Evolutionary conservation across 1,140 invertebrate species (phyloP).

Genomic region (Agrypnia vestita): DNA sequence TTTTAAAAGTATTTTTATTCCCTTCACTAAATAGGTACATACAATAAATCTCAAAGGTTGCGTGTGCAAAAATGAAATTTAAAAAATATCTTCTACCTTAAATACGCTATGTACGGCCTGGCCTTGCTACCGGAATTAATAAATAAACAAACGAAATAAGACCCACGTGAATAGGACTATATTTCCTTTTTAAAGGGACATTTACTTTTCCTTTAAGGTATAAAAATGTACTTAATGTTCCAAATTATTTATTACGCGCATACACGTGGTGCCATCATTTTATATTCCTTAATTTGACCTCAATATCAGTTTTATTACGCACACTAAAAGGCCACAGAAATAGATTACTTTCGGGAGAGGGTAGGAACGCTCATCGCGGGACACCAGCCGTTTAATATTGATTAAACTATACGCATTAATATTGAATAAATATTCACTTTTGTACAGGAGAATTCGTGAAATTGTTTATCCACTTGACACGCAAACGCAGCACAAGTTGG

Average conservation of each 20-base stretch:
- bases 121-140: too few species aligned
- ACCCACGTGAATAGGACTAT: too few species aligned
- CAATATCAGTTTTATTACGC: conserved; percentile 13
- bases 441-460: background rate
- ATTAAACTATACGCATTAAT: background rate
- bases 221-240: conserved; percentile 14
- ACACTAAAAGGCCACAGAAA: conserved; percentile 20
- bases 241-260: conserved; percentile 9
- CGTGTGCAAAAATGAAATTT: too few species aligned
- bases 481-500: too few species aligned
- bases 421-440: conserved; percentile 11
- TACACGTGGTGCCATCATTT: conserved; percentile 23
- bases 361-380: background rate
- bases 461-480: too few species aligned
- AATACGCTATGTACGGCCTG: too few species aligned
- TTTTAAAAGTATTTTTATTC: too few species aligned
- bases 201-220: background rate
- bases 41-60: too few species aligned
- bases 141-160: too few species aligned
- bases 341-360: conserved; percentile 29
- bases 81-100: too few species aligned
- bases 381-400: conserved; percentile 19
- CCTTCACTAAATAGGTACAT: too few species aligned
- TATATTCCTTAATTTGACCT: conserved; percentile 38
- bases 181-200: background rate